Conservation (phyloP, 2,888 invertebrate species). For the Phymatocera aterrima region DNA sequence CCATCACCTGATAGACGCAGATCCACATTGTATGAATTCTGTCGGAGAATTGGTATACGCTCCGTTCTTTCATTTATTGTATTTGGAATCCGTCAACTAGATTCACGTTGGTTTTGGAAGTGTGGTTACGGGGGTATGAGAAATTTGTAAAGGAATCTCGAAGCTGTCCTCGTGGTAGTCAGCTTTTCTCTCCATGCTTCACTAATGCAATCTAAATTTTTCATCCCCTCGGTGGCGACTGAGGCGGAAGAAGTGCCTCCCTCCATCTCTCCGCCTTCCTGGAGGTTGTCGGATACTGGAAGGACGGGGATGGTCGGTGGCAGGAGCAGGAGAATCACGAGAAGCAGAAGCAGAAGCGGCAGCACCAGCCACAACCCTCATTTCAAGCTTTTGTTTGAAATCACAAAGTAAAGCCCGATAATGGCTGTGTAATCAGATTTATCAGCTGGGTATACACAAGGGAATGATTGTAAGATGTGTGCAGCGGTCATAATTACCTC, state of each 20-base stretch:
- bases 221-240: constrained; percentile 70
- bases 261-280: constrained; percentile 70
- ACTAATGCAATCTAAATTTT: constrained; percentile 77
- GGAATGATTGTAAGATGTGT: constrained; percentile 53
- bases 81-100: neutral
- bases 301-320: constrained; percentile 19
- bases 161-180: constrained; percentile 30
- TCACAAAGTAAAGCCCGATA: constrained; percentile 61
- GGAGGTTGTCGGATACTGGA: constrained; percentile 3
- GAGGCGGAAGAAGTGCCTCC: constrained; percentile 72
- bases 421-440: constrained; percentile 60
- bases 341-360: neutral
- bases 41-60: too few species aligned
- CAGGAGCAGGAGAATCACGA: neutral
- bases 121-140: neutral
- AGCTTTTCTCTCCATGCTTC: constrained; percentile 39
- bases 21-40: neutral
- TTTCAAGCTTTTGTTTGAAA: constrained; percentile 62
- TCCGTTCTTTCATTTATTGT: neutral
- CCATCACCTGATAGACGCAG: neutral
- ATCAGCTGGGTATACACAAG: constrained; percentile 55
- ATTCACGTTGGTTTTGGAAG: neutral
- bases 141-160: constrained; percentile 31
- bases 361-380: constrained; percentile 36
- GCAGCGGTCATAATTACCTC: constrained; percentile 43